These are phyloP conservation scores for Nebria ingens DNA, from an alignment of 1,140 invertebrate genomes.

Conservation along the genomic window DNA sequence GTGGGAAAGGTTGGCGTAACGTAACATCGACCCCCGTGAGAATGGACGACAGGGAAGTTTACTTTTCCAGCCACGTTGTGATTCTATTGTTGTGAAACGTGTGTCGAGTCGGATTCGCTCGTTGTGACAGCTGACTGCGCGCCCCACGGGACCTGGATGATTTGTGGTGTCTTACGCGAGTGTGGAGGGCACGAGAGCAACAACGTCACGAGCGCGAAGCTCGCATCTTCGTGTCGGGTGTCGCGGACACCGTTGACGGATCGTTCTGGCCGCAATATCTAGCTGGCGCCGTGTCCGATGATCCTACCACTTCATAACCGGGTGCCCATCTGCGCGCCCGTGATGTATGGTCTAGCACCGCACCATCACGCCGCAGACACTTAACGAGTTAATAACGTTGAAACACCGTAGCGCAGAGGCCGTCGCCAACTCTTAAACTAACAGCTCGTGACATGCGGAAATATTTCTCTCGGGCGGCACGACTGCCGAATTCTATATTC, in stretches of 20 bases:
- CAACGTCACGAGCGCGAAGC: not conserved
- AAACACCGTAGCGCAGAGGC: not conserved
- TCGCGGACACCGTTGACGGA: slow-evolving; percentile 8
- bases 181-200: not conserved
- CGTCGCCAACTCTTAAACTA: no score
- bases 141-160: slow-evolving; percentile 23
- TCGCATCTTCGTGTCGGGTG: not conserved
- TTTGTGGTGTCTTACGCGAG: slow-evolving; percentile 21
- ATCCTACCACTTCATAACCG: slow-evolving; percentile 1
- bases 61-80: slow-evolving; percentile 31
- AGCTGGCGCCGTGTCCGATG: not conserved
- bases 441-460: no score
- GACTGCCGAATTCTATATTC: slow-evolving; percentile 6
- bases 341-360: not conserved
- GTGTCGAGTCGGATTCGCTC: slow-evolving; percentile 29
- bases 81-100: slow-evolving; percentile 33
- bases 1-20: no score
- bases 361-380: not conserved
- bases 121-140: slow-evolving; percentile 29
- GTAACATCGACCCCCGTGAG: slow-evolving; percentile 16
- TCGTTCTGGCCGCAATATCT: not conserved
- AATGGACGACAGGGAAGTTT: slow-evolving; percentile 20
- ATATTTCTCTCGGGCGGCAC: no score
- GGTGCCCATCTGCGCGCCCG: not conserved
- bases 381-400: slow-evolving; percentile 5